Percentiles rank a stretch among this genome's conserved stretches.
Conservation (phyloP, 2,888 invertebrate species). For the Galeruca laticollis region DNA sequence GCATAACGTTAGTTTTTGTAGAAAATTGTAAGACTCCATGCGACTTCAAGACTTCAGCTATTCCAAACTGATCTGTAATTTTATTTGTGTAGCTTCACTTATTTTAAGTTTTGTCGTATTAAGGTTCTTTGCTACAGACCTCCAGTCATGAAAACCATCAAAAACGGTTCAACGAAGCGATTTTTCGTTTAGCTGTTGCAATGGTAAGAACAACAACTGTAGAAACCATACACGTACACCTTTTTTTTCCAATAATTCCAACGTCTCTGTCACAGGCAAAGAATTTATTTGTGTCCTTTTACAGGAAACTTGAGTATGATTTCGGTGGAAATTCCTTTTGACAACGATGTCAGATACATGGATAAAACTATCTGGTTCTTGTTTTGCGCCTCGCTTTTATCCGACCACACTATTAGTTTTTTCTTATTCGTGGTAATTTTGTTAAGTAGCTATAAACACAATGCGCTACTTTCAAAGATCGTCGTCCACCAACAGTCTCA, state of each 20-base stretch:
- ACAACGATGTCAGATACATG: slow-evolving; percentile 19
- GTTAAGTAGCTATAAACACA: background rate
- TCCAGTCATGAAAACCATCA: too few relatives aligned
- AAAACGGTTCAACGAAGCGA: too few relatives aligned
- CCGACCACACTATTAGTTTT: too few relatives aligned
- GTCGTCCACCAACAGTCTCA: background rate
- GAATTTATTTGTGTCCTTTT: slow-evolving; percentile 24
- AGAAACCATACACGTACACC: too few relatives aligned
- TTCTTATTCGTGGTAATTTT: too few relatives aligned
- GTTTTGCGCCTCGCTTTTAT: too few relatives aligned
- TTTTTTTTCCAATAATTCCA: slow-evolving; percentile 25
- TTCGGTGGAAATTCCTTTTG: slow-evolving; percentile 18
- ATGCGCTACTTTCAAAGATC: slow-evolving; percentile 1
- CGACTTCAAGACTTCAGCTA: background rate
- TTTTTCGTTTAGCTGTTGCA: slow-evolving; percentile 5
- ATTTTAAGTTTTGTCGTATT: too few relatives aligned
- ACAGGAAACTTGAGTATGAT: slow-evolving; percentile 26
- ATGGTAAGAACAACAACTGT: slow-evolving; percentile 13
- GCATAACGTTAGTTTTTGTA: background rate
- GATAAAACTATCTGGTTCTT: too few relatives aligned
- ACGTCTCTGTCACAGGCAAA: slow-evolving; percentile 25
- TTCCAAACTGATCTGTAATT: slow-evolving; percentile 9
- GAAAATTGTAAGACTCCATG: slow-evolving; percentile 10
- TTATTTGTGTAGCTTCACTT: too few relatives aligned
- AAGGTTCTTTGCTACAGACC: too few relatives aligned